Percentiles rank a stretch among this genome's conserved stretches.
phyloP scores from a whole-genome alignment of 2,113 vertebrate genomes.

The Nothocercus nigrocapillus region DNA sequence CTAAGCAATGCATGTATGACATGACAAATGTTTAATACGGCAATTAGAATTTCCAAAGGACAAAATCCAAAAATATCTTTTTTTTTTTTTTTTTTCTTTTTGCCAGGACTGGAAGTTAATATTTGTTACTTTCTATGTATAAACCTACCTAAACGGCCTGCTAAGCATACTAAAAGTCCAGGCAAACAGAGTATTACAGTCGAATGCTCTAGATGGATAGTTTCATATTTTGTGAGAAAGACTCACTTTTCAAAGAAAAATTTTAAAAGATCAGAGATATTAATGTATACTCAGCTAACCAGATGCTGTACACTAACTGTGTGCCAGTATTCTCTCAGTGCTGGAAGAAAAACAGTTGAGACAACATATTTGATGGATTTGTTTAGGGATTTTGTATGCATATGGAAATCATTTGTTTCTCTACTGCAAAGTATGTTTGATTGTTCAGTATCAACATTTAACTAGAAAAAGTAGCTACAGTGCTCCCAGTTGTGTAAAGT shows the following conservation, averaged over 20 bases:
- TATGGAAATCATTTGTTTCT: slow-evolving; percentile 73
- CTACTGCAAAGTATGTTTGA: slow-evolving; percentile 60
- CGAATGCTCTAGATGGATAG: background rate
- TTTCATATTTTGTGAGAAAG: slow-evolving; percentile 34
- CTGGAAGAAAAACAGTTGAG: slow-evolving; percentile 61
- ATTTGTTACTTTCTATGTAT: background rate
- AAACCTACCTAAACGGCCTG: background rate
- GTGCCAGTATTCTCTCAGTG: slow-evolving; percentile 50
- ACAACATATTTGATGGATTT: slow-evolving; percentile 64
- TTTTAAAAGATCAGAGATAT: slow-evolving; percentile 29
- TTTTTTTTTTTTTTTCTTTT: background rate
- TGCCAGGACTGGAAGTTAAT: background rate
- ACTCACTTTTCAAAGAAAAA: slow-evolving; percentile 34
- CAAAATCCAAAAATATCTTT: background rate
- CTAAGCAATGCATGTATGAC: background rate
- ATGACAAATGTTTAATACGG: background rate
- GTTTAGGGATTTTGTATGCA: slow-evolving; percentile 69
- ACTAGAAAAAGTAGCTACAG: slow-evolving; percentile 71
- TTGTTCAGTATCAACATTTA: slow-evolving; percentile 67
- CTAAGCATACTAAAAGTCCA: background rate
- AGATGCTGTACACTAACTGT: slow-evolving; percentile 35
- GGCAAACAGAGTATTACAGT: background rate
- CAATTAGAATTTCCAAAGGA: background rate
- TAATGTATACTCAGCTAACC: slow-evolving; percentile 38
- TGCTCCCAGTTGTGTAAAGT: slow-evolving; percentile 51